These are phyloP conservation scores for Phyllopteryx taeniolatus DNA, from an alignment of 2,113 vertebrate genomes.

Conservation along the genomic window DNA sequence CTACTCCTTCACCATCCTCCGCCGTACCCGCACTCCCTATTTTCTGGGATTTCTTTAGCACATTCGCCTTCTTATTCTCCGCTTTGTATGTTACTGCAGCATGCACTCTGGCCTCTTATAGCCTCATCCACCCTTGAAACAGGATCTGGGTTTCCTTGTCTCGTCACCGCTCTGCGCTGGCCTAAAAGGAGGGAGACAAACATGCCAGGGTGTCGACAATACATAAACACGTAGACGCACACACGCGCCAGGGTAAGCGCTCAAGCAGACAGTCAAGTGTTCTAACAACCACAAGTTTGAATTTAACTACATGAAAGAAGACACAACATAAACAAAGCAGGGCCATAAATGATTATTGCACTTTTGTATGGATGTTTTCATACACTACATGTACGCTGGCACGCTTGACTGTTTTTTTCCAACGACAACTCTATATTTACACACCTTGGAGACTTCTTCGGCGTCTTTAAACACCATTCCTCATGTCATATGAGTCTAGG, in stretches of 20 bases:
- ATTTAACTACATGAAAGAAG: background rate
- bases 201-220: slow-evolving; percentile 69
- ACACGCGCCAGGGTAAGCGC: background rate
- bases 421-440: slow-evolving; percentile 51
- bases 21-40: background rate
- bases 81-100: slow-evolving; percentile 29
- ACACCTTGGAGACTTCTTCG: slow-evolving; percentile 18
- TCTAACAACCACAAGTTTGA: background rate
- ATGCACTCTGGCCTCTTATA: slow-evolving; percentile 74
- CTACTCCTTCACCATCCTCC: slow-evolving; percentile 3
- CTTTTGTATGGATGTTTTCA: slow-evolving; percentile 8
- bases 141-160: slow-evolving; percentile 75
- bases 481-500: slow-evolving; percentile 32
- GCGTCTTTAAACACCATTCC: slow-evolving; percentile 44
- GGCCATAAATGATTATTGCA: background rate
- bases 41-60: background rate
- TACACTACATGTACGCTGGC: background rate
- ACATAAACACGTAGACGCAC: slow-evolving; percentile 16
- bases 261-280: background rate
- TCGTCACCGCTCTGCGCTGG: slow-evolving; percentile 53
- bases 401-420: slow-evolving; percentile 3
- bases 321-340: background rate
- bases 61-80: slow-evolving; percentile 5
- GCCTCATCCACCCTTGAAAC: slow-evolving; percentile 82
- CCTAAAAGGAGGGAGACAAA: slow-evolving; percentile 64